These are phyloP conservation scores for Adelphocoris suturalis DNA, from an alignment of 2,888 invertebrate species.

Conservation along the genomic window DNA sequence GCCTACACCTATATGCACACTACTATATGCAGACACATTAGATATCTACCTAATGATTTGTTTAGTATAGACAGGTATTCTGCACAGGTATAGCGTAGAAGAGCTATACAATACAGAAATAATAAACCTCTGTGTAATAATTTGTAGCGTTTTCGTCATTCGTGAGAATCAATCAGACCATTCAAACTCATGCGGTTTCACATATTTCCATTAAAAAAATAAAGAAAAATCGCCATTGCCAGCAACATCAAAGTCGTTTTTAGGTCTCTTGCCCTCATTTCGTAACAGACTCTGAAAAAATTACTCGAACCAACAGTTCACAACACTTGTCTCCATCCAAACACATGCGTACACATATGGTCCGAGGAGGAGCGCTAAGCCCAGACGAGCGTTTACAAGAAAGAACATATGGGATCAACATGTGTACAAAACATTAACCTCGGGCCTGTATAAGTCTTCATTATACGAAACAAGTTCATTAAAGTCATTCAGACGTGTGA, in stretches of 20 bases:
- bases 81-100: too few relatives aligned
- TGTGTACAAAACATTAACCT: conserved; percentile 26
- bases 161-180: neutral
- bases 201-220: neutral
- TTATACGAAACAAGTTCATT: conserved; percentile 1
- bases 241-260: neutral
- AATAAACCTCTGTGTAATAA: too few relatives aligned
- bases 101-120: too few relatives aligned
- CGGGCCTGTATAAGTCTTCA: neutral
- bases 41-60: too few relatives aligned
- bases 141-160: too few relatives aligned
- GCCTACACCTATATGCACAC: too few relatives aligned
- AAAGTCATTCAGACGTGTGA: neutral
- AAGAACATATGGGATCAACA: conserved; percentile 42
- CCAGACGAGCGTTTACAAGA: conserved; percentile 23
- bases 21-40: too few relatives aligned
- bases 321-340: conserved; percentile 43
- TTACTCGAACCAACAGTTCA: conserved; percentile 11
- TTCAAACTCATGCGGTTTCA: neutral
- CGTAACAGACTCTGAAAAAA: conserved; percentile 33
- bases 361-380: neutral
- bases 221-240: neutral
- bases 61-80: too few relatives aligned
- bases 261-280: conserved; percentile 30
- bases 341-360: conserved; percentile 50